Conservation (phyloP, 2,888 invertebrate species). For the Hymenopus coronatus region DNA sequence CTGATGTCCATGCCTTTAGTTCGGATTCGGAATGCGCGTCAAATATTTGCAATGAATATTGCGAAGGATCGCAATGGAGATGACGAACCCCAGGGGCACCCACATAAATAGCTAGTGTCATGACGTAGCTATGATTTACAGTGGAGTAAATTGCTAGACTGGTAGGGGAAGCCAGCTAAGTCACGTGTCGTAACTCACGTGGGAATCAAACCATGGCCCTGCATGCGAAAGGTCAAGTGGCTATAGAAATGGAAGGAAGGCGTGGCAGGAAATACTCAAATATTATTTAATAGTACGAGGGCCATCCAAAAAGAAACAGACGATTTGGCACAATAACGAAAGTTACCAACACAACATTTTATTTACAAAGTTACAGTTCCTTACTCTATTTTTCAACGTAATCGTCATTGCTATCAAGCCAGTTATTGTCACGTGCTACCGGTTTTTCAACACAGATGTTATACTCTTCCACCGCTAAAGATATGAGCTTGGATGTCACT, state of each 20-base stretch:
- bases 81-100: neutral
- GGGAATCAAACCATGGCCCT: neutral
- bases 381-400: too few species aligned
- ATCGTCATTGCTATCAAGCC: too few species aligned
- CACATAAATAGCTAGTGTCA: neutral
- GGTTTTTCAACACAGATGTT: too few species aligned
- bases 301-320: too few species aligned
- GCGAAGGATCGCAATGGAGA: neutral
- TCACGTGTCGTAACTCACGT: neutral
- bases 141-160: neutral
- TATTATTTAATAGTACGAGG: too few species aligned
- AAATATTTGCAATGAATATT: neutral
- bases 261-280: neutral
- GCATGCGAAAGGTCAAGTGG: neutral
- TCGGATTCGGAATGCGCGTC: neutral
- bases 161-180: neutral
- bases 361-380: too few species aligned
- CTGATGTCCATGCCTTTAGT: too few species aligned
- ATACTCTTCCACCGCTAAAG: too few species aligned
- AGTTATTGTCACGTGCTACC: too few species aligned
- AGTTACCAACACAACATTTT: too few species aligned
- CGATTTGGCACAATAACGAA: too few species aligned
- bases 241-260: neutral
- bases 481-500: too few species aligned
- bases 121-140: neutral